Evolutionary conservation across 92 coral and sea anemone genomes (phyloP), one percentile per base, ranked within the genome.

Genomic region (Epizoanthus illoricatus): DNA sequence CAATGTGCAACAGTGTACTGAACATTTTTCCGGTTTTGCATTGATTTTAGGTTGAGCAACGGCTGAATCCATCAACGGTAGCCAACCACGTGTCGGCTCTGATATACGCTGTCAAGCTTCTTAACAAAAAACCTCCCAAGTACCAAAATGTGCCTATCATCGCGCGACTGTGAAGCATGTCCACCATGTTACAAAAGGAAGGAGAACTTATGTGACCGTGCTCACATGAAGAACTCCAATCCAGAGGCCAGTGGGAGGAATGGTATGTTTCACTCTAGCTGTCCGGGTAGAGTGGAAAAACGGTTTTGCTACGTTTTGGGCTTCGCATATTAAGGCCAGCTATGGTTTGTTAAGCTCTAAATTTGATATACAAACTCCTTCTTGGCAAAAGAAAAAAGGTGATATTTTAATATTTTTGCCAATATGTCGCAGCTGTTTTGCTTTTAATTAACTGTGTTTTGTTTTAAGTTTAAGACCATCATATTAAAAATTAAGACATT

Each of bases 321-420:
- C 12, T 28, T 28, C 2, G 36, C 0, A 43, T 15, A 68, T 68
- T 68, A 68, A 68, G 73, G 73, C 0, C 16, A 19, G 3, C 21
- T 64, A 64, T 64, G 69, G 13, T 64, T 64, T 9, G 69, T 64
- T 21, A 68, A 16, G 21, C 33, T 68, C 73, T 68, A 68, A 68
- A 68, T 68, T 68, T 68, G 73, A 68, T 8, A 68, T 68, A 68
- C 73, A 68, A 15, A 68, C 73, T 68, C 73, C 73, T 68, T 68
- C 73, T 68, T 68, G 73, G 73, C 73, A 68, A 68, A 68, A 5
- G 7, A 28, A 28, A 28, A 1, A 28, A 28, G 36, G 36, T 28
- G 1, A 28, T 28, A 28, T 28, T 28, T 28, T 28, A 28, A 28
- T 2, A 28, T 28, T 28, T 28, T 28, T 2, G 36, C 2, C 36